phyloP scores from a whole-genome alignment of 2,888 invertebrate genomes.

The Trisateles emortualis region DNA sequence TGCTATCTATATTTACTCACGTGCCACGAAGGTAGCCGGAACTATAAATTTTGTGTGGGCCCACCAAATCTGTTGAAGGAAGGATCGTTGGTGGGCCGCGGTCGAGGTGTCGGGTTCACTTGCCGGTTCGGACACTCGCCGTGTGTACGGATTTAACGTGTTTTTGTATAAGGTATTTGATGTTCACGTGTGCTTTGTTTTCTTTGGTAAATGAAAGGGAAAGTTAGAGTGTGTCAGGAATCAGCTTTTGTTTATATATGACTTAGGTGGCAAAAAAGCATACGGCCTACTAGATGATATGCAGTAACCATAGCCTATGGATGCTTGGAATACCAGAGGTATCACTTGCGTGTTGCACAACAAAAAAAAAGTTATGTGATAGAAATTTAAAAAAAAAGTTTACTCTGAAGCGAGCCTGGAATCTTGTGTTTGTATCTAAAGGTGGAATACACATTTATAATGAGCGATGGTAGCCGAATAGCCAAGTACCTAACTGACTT shows the following conservation, averaged over 20 bases:
- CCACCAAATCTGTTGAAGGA: conserved; percentile 69
- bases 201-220: conserved; percentile 10
- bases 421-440: too few relatives aligned
- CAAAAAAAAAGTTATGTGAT: too few relatives aligned
- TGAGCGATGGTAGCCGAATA: too few relatives aligned
- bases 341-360: too few relatives aligned
- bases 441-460: too few relatives aligned
- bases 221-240: not conserved
- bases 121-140: conserved; percentile 64
- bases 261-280: too few relatives aligned
- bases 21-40: conserved; percentile 75
- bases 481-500: too few relatives aligned
- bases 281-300: too few relatives aligned
- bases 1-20: conserved; percentile 67
- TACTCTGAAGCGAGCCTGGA: too few relatives aligned
- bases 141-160: conserved; percentile 56
- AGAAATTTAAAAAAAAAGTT: too few relatives aligned
- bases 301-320: too few relatives aligned
- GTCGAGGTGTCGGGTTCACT: conserved; percentile 73
- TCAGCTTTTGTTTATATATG: not conserved
- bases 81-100: conserved; percentile 75
- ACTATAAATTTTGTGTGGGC: conserved; percentile 73
- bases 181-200: conserved; percentile 29
- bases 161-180: conserved; percentile 52
- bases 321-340: too few relatives aligned